Percentiles rank a stretch among this genome's conserved stretches.
Conservation (phyloP, 2,888 invertebrate genomes). For the Dexiosoma caninum region DNA sequence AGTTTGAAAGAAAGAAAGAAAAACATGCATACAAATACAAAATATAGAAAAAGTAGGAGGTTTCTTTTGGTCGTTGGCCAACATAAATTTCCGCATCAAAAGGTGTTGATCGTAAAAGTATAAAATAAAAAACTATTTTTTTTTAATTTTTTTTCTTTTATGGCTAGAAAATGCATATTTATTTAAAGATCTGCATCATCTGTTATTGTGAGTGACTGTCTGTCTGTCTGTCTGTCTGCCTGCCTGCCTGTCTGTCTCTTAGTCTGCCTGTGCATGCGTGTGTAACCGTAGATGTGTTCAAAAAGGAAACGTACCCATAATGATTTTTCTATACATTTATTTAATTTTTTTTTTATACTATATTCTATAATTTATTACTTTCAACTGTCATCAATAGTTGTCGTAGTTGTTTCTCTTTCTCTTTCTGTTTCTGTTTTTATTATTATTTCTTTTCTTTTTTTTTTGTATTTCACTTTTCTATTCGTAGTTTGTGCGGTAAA, state of each 20-base stretch:
- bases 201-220: conserved; percentile 37
- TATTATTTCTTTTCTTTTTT: too few species aligned
- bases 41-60: conserved; percentile 43
- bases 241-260: background rate
- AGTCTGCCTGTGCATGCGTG: background rate
- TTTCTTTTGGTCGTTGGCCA: conserved; percentile 53
- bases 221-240: background rate
- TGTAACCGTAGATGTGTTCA: conserved; percentile 49
- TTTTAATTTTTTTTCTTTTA: too few species aligned
- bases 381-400: conserved; percentile 64
- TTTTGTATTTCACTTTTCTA: conserved; percentile 5
- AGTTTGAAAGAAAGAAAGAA: conserved; percentile 11
- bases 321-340: conserved; percentile 18
- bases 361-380: conserved; percentile 61
- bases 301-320: conserved; percentile 64
- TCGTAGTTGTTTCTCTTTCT: conserved; percentile 42
- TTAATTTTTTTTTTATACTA: conserved; percentile 21
- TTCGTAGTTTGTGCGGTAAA: conserved; percentile 55
- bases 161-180: conserved; percentile 38
- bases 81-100: conserved; percentile 55
- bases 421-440: conserved; percentile 4
- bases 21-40: background rate
- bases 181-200: conserved; percentile 57
- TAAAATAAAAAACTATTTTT: background rate
- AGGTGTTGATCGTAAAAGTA: conserved; percentile 48